Percentiles rank a stretch among this genome's conserved stretches.
Evolutionary conservation across 2,888 invertebrate genomes (phyloP).

Genomic region (Amiota minor): DNA sequence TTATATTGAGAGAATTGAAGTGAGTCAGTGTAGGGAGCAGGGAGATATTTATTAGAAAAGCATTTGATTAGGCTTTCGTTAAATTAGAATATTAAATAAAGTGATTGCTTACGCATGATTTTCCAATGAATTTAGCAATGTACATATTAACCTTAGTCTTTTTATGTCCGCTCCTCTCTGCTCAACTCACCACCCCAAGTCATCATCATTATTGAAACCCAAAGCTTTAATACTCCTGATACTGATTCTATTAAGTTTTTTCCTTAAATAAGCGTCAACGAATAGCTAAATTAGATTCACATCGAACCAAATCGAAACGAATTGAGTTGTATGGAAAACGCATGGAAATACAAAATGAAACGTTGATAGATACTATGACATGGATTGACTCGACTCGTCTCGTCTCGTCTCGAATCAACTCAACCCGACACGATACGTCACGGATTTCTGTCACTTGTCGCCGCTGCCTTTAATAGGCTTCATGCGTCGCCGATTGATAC

Average conservation of each 20-base stretch:
- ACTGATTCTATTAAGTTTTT: not conserved
- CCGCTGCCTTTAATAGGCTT: too few relatives aligned
- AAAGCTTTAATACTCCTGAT: too few relatives aligned
- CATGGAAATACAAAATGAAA: not conserved
- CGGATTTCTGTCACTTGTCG: not conserved
- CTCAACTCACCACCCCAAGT: not conserved
- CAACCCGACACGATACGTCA: not conserved
- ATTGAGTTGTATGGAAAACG: not conserved
- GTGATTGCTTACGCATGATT: conserved; percentile 18
- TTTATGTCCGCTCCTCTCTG: not conserved
- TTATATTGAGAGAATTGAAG: too few relatives aligned
- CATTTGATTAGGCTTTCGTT: not conserved
- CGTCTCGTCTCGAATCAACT: not conserved
- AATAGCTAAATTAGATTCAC: conserved; percentile 58
- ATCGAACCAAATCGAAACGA: conserved; percentile 9
- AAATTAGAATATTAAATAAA: conserved; percentile 21
- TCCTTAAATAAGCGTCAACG: conserved; percentile 27
- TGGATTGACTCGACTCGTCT: not conserved
- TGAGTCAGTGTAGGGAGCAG: too few relatives aligned
- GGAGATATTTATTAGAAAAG: conserved; percentile 6
- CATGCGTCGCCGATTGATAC: not conserved
- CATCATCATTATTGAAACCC: too few relatives aligned
- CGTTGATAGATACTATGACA: not conserved
- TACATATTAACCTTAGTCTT: conserved; percentile 55
- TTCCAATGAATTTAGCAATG: conserved; percentile 55